Conservation (phyloP, 2,797 vertebrate species). For the Poecilia picta region DNA sequence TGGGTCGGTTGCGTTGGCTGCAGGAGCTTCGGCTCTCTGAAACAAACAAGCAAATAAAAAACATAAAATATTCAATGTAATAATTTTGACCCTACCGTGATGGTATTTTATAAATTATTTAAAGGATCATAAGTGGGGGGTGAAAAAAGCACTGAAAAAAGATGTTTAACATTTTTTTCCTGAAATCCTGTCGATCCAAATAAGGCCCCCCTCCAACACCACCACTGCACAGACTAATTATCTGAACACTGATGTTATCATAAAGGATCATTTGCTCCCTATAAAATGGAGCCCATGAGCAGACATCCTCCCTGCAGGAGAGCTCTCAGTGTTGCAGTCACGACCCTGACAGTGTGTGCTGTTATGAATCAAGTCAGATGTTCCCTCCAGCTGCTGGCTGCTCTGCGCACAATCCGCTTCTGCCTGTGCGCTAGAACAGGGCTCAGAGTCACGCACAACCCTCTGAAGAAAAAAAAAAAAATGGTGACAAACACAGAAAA, state of each 20-base stretch:
- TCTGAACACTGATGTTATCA: conserved; percentile 23
- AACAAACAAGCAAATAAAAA: too few relatives aligned
- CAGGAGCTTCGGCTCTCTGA: not conserved
- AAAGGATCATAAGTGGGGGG: not conserved
- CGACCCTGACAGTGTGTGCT: not conserved
- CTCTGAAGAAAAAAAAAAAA: conserved; percentile 13
- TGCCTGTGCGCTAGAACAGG: not conserved
- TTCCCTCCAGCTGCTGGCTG: conserved; percentile 29
- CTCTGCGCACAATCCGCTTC: conserved; percentile 17
- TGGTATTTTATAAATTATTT: not conserved
- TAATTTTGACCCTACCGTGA: not conserved
- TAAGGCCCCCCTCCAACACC: not conserved
- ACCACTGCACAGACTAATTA: conserved; percentile 34
- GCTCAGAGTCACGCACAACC: not conserved
- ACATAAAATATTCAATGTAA: not conserved
- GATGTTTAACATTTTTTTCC: conserved; percentile 7
- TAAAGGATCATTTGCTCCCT: conserved; percentile 14
- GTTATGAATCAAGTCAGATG: conserved; percentile 37
- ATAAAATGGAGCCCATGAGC: conserved; percentile 1
- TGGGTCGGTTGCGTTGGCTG: too few relatives aligned
- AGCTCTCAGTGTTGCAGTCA: not conserved
- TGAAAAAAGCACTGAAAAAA: too few relatives aligned
- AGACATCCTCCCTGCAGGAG: conserved; percentile 28
- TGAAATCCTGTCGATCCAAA: conserved; percentile 1
- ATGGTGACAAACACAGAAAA: conserved; percentile 17